phyloP scores from a whole-genome alignment of 2,797 vertebrate species.

The Cirrhinus molitorella region DNA sequence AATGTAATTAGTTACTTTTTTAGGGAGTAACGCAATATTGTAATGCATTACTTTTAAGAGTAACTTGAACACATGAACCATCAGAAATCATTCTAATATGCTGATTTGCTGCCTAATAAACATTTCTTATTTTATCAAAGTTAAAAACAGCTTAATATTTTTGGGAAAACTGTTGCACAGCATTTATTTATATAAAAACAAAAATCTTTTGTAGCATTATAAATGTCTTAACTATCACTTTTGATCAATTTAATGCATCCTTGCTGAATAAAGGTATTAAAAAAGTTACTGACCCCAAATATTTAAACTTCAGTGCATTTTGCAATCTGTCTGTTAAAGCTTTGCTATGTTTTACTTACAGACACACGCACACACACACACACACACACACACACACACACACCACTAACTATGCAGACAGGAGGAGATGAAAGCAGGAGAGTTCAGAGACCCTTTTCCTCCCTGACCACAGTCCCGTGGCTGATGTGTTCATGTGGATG shows the following conservation, averaged over 20 bases:
- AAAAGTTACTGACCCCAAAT: neutral
- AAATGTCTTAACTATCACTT: neutral
- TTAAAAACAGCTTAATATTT: neutral
- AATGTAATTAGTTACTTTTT: no score
- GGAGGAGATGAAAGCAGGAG: constrained; percentile 54
- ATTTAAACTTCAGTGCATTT: constrained; percentile 32
- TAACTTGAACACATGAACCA: neutral
- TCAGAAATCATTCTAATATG: neutral
- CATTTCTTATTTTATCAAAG: neutral
- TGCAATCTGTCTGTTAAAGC: constrained; percentile 26
- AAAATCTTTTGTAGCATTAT: neutral
- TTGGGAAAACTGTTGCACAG: neutral
- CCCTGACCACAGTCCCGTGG: constrained; percentile 44
- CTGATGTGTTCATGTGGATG: constrained; percentile 50
- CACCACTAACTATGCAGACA: constrained; percentile 26
- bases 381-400: neutral
- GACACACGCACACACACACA: constrained; percentile 23
- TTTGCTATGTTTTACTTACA: constrained; percentile 39
- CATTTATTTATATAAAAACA: neutral
- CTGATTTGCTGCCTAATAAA: neutral
- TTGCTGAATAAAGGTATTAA: neutral
- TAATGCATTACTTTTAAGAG: no score
- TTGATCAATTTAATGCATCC: neutral
- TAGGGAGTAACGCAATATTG: no score
- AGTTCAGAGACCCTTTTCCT: constrained; percentile 55